Evolutionary conservation across 2,113 vertebrate genomes (phyloP).

Genomic region (Micronisus gabar): DNA sequence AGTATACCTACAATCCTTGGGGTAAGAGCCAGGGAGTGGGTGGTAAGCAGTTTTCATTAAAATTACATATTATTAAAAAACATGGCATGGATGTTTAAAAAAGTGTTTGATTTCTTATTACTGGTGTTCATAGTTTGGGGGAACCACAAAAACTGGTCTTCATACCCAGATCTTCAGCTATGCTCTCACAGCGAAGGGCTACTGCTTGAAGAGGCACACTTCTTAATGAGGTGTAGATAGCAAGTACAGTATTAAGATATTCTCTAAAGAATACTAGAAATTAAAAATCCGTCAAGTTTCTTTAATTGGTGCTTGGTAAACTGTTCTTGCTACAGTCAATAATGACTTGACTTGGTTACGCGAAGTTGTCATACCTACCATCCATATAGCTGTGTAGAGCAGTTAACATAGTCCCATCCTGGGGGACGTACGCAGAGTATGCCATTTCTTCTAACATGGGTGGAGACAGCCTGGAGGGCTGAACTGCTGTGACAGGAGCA

Average conservation of each 20-base stretch:
- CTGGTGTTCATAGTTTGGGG: background rate
- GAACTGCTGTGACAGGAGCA: slow-evolving; percentile 79
- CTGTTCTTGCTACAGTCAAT: background rate
- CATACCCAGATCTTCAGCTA: background rate
- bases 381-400: slow-evolving; percentile 92
- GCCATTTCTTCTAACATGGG: slow-evolving; percentile 89
- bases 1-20: background rate
- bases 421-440: slow-evolving; percentile 85
- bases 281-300: background rate
- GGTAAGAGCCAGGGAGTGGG: background rate
- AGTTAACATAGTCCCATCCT: slow-evolving; percentile 87
- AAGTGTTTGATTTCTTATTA: background rate
- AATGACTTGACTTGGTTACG: background rate
- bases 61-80: background rate
- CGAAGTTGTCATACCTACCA: slow-evolving; percentile 73
- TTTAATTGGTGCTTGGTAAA: background rate
- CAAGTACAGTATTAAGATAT: background rate
- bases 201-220: background rate
- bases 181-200: background rate
- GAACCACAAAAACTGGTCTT: background rate
- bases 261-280: background rate
- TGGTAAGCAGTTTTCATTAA: background rate
- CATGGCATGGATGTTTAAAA: background rate
- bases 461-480: slow-evolving; percentile 82
- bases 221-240: background rate